Evolutionary conservation across 2,888 invertebrate genomes (phyloP), one percentile per base, ranked within the genome.

Genomic region (Pherbina coryleti): DNA sequence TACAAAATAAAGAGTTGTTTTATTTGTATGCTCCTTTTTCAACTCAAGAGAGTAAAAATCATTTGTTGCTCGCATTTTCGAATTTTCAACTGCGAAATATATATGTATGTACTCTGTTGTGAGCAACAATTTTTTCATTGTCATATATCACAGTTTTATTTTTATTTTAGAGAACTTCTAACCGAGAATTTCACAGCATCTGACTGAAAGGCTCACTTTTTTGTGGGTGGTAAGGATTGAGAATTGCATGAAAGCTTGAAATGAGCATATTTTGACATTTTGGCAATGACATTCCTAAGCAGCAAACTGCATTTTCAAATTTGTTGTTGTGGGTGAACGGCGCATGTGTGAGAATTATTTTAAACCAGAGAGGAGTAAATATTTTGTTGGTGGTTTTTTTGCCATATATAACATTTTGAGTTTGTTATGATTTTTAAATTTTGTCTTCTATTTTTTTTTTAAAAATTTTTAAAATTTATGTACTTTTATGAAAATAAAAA

Each of bases 271-370:
- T 79, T 79, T 79, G 81, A 82, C 83, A 82, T 79, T 82, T 72
- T 28, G 57, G 57, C 73, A 75, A 76, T 80, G 72, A 79, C 78
- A 80, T 82, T 82, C 79, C 77, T 78, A 78, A 71, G 77, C 73
- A 66, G 8, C 8, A 22, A 25, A 55, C 17, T 67, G 28, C 44
- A 11, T 44, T 44, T 19, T 34, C 44, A 55, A 55, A 37, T 51
- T 28, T 51, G 19, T 14, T 28, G 28, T n/a, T 44, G 1, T n/a
- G n/a, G n/a, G n/a, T 44, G 5, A 11, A 69, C 9, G 22, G 62
- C 62, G 49, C 73, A 73, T 44, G 60, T 44, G 51, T n/a, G 31
- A 64, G 28, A 8, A 28, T 8, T 28, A 28, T 28, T 25, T 14
- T 9, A 11, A 62, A 60, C 8, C 14, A 60, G 8, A 51, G n/a